Evolutionary conservation across 2,797 vertebrate species (phyloP), one percentile per base, ranked within the genome.

Genomic region (Neopelma chrysocephalum): DNA sequence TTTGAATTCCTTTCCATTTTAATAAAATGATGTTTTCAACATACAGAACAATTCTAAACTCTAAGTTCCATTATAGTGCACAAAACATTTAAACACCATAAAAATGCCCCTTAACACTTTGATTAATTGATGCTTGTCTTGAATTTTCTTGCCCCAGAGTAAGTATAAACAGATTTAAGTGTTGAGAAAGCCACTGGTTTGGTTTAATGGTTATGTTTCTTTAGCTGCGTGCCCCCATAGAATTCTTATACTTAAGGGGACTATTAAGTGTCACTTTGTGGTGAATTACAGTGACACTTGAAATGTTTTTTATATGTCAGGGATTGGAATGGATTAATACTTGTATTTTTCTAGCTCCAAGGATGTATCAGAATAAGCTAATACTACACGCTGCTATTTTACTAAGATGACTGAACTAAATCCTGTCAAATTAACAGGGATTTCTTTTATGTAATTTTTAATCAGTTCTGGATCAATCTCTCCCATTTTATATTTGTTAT

Each of bases 11-110:
- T 89, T 80, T 86, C 93, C 40, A 17, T 86, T 89, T 88, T 76
- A 88, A 58, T 45, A 85, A 80, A 94, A 81, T 82, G 18, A 90
- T 83, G 34, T 69, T 95, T 88, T 94, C 53, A 83, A 93, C 89
- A 96, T 96, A 85, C 97, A 93, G 89, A 95, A 96, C 50, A 92
- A 79, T 91, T 96, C 82, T 96, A 96, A 95, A 75, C 45, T 84
- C 72, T 65, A 65, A 71, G 72, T 69, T 54, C 69, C 48, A 77
- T 84, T 70, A 80, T 90, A 96, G 93, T 32, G 40, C 58, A 92
- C 83, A 89, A 87, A 89, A 54, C 43, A 76, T 87, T 92, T 94
- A 64, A 87, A 62, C 68, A 56, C 83, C 73, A 82, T 91, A 90
- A 96, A 96, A 90, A 91, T 96, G 11, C 45, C 61, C 58, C 66